Evolutionary conservation across 2,888 invertebrate genomes (phyloP).

Genomic region (Hybos culiciformis): DNA sequence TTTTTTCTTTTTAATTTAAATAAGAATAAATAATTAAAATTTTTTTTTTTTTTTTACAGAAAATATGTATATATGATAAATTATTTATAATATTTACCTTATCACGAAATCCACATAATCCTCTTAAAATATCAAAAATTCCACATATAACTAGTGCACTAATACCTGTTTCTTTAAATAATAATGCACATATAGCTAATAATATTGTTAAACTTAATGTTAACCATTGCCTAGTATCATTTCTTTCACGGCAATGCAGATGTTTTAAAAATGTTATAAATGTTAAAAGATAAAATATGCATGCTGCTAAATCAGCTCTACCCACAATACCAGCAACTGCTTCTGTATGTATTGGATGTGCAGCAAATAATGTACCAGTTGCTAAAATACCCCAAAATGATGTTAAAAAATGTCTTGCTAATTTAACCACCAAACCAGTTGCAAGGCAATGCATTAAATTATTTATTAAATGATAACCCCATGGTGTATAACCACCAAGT

Average conservation of each 20-base stretch:
- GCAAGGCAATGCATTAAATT: constrained; percentile 74
- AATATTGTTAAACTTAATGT: constrained; percentile 48
- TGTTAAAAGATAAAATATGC: constrained; percentile 77
- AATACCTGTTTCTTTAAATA: constrained; percentile 92
- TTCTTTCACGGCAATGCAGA: constrained; percentile 46
- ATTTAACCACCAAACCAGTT: constrained; percentile 66
- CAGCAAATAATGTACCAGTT: constrained; percentile 78
- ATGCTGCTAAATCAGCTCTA: constrained; percentile 84
- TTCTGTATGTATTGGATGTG: constrained; percentile 93
- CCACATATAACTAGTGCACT: constrained; percentile 84
- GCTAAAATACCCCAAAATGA: constrained; percentile 54
- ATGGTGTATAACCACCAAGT: constrained; percentile 61
- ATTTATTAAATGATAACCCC: constrained; percentile 77
- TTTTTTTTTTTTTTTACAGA: too few relatives aligned
- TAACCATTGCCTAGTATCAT: constrained; percentile 39
- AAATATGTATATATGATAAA: too few relatives aligned
- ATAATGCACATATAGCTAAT: constrained; percentile 65
- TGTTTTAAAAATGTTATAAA: constrained; percentile 76
- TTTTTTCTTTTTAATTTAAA: neutral
- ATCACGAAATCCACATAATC: constrained; percentile 33
- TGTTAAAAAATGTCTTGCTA: constrained; percentile 58
- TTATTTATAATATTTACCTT: constrained; percentile 40
- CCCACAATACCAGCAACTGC: constrained; percentile 94
- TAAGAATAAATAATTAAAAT: constrained; percentile 1
- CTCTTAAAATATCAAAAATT: constrained; percentile 66